A percentile compares a stretch with the other conserved stretches of the same genome.
Evolutionary conservation across 2,113 vertebrate species (phyloP).

Genomic region (Dasyornis broadbenti): DNA sequence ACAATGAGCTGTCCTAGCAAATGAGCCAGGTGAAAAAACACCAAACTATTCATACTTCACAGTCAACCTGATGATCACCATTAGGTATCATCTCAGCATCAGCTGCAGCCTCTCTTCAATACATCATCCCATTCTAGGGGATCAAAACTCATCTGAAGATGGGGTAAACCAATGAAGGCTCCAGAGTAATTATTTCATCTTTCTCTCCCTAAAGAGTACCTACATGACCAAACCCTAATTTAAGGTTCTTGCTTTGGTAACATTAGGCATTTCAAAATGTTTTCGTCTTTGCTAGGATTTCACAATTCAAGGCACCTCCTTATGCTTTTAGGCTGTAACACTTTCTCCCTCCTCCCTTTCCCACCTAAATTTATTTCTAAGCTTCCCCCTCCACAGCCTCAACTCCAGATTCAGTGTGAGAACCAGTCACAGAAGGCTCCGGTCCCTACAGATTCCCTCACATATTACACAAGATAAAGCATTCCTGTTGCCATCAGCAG

Average conservation of each 20-base stretch:
- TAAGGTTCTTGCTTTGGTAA: neutral
- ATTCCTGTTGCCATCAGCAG: too few relatives aligned
- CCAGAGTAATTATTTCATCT: neutral
- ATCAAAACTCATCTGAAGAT: neutral
- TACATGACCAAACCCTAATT: neutral
- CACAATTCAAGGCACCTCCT: neutral
- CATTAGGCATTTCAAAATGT: neutral
- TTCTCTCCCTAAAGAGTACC: neutral
- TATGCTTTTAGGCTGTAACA: neutral
- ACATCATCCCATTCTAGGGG: neutral
- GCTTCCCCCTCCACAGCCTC: neutral
- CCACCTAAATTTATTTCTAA: neutral
- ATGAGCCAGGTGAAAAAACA: neutral
- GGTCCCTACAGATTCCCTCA: neutral
- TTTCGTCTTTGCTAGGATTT: neutral
- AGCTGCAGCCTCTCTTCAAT: neutral
- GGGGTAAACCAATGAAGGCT: neutral
- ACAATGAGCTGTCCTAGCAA: neutral
- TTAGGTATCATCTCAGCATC: fast-evolving
- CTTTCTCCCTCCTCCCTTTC: neutral
- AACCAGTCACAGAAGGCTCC: neutral
- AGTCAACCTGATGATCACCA: neutral
- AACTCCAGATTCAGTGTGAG: neutral
- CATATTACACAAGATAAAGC: neutral
- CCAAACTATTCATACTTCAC: neutral